Evolutionary conservation across 1,140 invertebrate species (phyloP).

Genomic region (Meloidogyne exigua): DNA sequence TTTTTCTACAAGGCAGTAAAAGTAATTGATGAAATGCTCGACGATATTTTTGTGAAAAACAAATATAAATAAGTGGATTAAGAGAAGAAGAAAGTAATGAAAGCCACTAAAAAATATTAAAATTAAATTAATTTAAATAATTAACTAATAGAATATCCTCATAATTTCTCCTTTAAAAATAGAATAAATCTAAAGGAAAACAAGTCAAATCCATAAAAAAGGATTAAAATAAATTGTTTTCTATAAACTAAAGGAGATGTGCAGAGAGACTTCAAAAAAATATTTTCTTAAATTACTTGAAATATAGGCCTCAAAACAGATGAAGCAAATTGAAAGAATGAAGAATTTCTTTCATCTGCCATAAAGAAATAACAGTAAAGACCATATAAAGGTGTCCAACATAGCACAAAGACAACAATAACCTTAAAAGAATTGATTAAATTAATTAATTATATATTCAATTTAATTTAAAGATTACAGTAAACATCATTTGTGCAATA

Average conservation of each 20-base stretch:
- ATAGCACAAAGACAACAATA: constrained; percentile 77
- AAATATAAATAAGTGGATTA: constrained; percentile 94
- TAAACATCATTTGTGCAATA: constrained; percentile 92
- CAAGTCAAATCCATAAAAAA: too few relatives aligned
- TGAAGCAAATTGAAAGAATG: constrained; percentile 52
- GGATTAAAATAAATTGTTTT: too few relatives aligned
- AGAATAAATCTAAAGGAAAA: too few relatives aligned
- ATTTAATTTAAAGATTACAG: constrained; percentile 70
- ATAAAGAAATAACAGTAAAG: constrained; percentile 52
- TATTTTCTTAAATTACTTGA: not conserved
- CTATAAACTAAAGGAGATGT: too few relatives aligned
- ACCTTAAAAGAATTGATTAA: constrained; percentile 2
- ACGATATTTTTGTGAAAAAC: constrained; percentile 92
- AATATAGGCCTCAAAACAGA: constrained; percentile 73
- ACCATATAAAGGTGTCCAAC: constrained; percentile 87
- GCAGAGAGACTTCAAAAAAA: not conserved
- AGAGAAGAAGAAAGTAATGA: constrained; percentile 93
- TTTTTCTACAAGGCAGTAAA: constrained; percentile 63
- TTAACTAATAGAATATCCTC: too few relatives aligned
- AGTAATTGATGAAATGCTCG: constrained; percentile 86
- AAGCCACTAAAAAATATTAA: constrained; percentile 75
- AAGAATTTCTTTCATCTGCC: constrained; percentile 41
- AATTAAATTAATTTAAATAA: not conserved
- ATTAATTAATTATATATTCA: not conserved
- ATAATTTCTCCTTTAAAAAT: too few relatives aligned